Conservation (phyloP, 2,888 invertebrate species). For the Neoitamus cyanurus region DNA sequence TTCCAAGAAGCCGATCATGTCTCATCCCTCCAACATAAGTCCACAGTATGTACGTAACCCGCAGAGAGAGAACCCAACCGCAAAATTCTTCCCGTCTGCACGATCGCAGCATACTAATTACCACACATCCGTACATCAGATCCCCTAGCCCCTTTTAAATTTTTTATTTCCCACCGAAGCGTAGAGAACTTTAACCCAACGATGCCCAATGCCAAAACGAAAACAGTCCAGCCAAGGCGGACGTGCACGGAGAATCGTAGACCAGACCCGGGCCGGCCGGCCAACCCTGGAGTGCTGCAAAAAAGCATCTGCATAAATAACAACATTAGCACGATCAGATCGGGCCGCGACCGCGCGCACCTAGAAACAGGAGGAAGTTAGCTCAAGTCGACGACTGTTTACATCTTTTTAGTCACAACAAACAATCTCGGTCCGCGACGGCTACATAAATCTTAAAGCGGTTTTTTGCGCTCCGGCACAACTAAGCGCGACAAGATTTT, state of each 20-base stretch:
- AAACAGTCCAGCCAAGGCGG: neutral
- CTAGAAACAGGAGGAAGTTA: neutral
- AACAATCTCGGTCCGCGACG: neutral
- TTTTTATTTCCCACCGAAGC: neutral
- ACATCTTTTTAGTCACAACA: constrained; percentile 11
- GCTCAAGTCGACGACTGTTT: neutral
- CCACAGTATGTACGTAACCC: neutral
- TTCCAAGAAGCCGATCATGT: neutral
- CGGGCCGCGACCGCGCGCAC: neutral
- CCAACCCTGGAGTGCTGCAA: neutral
- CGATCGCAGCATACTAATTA: neutral
- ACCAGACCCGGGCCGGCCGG: neutral
- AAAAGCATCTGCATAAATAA: constrained; percentile 3
- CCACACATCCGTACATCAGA: neutral
- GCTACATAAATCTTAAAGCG: neutral
- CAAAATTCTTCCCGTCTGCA: neutral
- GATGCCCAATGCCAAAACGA: neutral
- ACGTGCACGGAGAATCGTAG: neutral
- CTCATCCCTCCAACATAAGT: neutral
- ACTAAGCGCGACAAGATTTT: neutral
- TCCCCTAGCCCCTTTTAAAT: neutral
- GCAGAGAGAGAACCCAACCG: neutral
- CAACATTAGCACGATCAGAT: neutral
- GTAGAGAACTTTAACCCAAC: neutral
- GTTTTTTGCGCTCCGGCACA: neutral